phyloP scores from a whole-genome alignment of 1,140 invertebrate species.

The Alviniconcha marisindica region DNA sequence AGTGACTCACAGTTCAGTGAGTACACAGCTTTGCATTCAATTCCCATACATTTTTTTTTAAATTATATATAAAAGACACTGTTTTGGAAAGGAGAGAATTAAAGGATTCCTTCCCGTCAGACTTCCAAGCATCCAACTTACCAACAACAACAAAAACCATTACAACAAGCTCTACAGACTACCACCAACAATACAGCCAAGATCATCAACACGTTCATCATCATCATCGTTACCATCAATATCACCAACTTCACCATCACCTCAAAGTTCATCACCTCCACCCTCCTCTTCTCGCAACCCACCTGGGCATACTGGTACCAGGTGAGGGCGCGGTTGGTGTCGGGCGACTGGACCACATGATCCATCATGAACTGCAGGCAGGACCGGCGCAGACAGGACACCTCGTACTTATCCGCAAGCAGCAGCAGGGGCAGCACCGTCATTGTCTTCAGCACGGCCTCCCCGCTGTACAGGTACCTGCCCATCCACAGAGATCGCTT shows the following conservation, averaged over 20 bases:
- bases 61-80: too few species aligned
- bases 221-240: background rate
- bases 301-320: constrained; percentile 71
- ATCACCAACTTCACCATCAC: background rate
- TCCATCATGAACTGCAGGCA: constrained; percentile 72
- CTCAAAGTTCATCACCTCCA: too few species aligned
- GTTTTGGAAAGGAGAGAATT: too few species aligned
- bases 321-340: constrained; percentile 68
- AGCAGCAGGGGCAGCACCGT: constrained; percentile 67
- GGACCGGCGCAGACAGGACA: constrained; percentile 60
- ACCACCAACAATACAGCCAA: background rate
- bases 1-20: too few species aligned
- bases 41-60: too few species aligned
- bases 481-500: too few species aligned
- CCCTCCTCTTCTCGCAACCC: too few species aligned
- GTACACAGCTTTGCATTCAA: too few species aligned
- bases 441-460: constrained; percentile 62
- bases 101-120: too few species aligned
- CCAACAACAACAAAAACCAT: too few species aligned
- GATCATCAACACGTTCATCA: background rate
- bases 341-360: constrained; percentile 68
- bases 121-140: too few species aligned
- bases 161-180: too few species aligned
- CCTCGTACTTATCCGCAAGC: constrained; percentile 72
- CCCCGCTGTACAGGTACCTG: constrained; percentile 71